Conservation (phyloP, 2,888 invertebrate genomes). For the Luperina nickerlii region DNA sequence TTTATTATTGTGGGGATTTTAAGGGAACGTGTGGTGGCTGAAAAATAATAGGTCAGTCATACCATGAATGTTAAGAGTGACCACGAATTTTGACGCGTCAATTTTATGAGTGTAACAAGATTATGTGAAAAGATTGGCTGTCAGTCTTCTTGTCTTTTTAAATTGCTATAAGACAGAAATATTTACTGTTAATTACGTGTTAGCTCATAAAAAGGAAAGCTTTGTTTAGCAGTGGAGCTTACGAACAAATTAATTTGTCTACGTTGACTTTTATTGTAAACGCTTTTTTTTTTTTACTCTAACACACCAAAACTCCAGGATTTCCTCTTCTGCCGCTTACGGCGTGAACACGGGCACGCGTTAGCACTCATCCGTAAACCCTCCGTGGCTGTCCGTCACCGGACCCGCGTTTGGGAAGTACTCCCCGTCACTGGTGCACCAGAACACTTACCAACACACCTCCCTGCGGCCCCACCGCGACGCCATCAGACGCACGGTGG, state of each 20-base stretch:
- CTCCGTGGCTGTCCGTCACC: no score
- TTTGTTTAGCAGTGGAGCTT: not conserved
- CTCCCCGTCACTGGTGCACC: no score
- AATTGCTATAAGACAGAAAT: not conserved
- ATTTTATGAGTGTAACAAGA: not conserved
- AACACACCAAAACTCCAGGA: no score
- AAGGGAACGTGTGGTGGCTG: slow-evolving; percentile 12
- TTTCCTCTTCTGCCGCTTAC: no score
- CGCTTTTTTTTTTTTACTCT: no score
- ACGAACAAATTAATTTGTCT: not conserved
- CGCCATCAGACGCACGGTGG: no score
- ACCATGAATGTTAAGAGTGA: slow-evolving; percentile 15
- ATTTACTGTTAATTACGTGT: not conserved
- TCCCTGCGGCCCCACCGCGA: no score
- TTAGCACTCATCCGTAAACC: no score
- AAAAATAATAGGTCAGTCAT: slow-evolving; percentile 35
- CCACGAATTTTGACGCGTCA: not conserved
- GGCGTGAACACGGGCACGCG: no score
- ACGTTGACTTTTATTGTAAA: not conserved
- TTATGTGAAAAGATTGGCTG: not conserved
- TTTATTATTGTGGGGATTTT: slow-evolving; percentile 46
- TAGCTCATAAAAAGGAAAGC: not conserved
- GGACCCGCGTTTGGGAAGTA: no score
- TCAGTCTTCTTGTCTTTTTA: not conserved
- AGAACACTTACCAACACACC: no score